Percentiles rank a stretch among this genome's conserved stretches.
phyloP scores from a whole-genome alignment of 2,888 invertebrate species.

The Drosophila suboccidentalis region DNA sequence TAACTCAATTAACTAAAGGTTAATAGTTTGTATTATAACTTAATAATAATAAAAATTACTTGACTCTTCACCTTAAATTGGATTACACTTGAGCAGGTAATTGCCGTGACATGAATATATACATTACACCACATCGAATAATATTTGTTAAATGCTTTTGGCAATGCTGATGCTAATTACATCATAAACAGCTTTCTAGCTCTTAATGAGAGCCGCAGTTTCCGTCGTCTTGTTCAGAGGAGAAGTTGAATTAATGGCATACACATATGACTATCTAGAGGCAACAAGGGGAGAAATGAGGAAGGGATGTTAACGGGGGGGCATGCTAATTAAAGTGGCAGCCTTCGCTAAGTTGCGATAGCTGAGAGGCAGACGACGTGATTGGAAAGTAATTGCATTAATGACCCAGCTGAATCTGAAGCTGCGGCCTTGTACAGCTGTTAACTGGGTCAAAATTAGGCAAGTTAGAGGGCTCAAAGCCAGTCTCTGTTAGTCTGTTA shows the following conservation, averaged over 20 bases:
- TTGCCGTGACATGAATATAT: background rate
- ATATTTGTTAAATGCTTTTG: conserved; percentile 32
- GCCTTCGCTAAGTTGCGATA: conserved; percentile 34
- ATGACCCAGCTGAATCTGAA: conserved; percentile 42
- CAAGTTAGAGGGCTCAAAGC: conserved; percentile 16
- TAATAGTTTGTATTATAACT: background rate
- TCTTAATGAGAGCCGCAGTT: conserved; percentile 29
- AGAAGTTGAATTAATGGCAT: conserved; percentile 53
- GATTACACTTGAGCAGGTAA: background rate
- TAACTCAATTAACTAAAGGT: background rate
- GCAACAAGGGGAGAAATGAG: background rate
- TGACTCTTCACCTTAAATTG: background rate
- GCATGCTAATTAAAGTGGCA: conserved; percentile 49
- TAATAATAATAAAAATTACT: background rate
- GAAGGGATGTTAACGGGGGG: background rate
- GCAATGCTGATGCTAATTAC: conserved; percentile 39
- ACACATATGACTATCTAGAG: background rate
- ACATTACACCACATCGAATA: conserved; percentile 11
- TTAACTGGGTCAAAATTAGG: conserved; percentile 43
- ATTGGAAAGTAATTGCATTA: conserved; percentile 73
- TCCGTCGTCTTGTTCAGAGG: background rate
- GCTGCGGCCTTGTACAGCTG: conserved; percentile 28
- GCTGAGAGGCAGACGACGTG: conserved; percentile 50
- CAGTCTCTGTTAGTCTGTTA: background rate
- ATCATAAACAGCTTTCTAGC: conserved; percentile 35